These are phyloP conservation scores for Mimachlamys varia DNA, from an alignment of 2,888 invertebrate genomes.

Conservation along the genomic window DNA sequence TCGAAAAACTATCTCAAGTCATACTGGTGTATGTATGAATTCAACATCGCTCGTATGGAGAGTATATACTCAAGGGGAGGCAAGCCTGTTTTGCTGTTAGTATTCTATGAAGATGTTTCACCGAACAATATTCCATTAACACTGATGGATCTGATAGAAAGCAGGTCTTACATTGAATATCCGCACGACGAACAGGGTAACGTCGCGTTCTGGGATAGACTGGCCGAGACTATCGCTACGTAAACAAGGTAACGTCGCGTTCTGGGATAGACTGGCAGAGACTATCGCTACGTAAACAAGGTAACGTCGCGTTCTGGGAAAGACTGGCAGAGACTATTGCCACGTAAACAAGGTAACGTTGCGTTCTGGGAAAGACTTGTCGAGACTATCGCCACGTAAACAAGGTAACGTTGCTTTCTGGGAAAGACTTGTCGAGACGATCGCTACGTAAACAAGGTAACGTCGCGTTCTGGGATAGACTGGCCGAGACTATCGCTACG, in stretches of 20 bases:
- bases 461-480: too few species aligned
- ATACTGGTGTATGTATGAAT: conserved; percentile 61
- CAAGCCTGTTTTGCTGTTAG: conserved; percentile 46
- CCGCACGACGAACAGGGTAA: conserved; percentile 43
- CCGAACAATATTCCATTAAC: conserved; percentile 44
- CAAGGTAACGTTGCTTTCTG: too few species aligned
- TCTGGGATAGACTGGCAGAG: too few species aligned
- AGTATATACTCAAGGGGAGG: conserved; percentile 49
- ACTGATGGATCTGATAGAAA: conserved; percentile 45
- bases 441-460: too few species aligned
- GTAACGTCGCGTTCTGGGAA: too few species aligned
- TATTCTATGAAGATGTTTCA: conserved; percentile 48
- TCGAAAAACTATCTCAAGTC: conserved; percentile 55
- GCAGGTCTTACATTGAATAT: conserved; percentile 52
- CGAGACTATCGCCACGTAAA: too few species aligned
- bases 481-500: too few species aligned
- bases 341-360: too few species aligned
- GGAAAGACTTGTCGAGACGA: too few species aligned
- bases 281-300: too few species aligned
- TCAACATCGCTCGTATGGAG: conserved; percentile 58
- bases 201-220: conserved; percentile 39
- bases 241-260: background rate
- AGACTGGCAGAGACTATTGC: too few species aligned
- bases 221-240: background rate
- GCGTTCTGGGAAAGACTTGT: too few species aligned